These are phyloP conservation scores for Neodontobutis hainanensis DNA, from an alignment of 2,113 vertebrate species.

Conservation along the genomic window DNA sequence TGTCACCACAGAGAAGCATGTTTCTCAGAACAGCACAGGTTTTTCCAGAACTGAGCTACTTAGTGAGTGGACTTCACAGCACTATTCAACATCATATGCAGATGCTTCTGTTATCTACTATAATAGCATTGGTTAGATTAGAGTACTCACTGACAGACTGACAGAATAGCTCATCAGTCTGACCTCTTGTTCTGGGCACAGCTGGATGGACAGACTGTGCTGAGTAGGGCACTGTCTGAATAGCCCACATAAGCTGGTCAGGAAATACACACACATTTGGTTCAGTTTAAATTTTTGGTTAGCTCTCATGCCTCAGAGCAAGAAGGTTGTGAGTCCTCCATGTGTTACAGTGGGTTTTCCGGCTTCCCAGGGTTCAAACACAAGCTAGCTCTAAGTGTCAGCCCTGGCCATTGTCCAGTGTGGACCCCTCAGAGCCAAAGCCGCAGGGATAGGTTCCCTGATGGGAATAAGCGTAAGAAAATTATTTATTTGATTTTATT, in stretches of 20 bases:
- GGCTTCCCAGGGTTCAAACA: too few relatives aligned
- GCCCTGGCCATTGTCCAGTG: too few relatives aligned
- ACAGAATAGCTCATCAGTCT: conserved; percentile 35
- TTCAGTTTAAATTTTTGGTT: neutral
- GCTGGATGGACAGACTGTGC: conserved; percentile 58
- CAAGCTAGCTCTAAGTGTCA: too few relatives aligned
- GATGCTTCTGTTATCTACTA: neutral
- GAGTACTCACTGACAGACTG: neutral
- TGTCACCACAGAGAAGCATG: conserved; percentile 5
- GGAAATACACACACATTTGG: neutral
- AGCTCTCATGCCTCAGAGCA: too few relatives aligned
- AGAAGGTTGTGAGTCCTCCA: too few relatives aligned
- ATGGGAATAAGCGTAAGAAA: too few relatives aligned
- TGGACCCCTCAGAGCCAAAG: too few relatives aligned
- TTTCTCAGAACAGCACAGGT: conserved; percentile 1
- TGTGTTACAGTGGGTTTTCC: too few relatives aligned
- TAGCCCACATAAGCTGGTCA: conserved; percentile 44
- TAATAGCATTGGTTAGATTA: neutral
- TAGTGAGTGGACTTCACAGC: neutral
- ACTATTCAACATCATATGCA: neutral
- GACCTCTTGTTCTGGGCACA: conserved; percentile 64
- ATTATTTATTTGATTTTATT: too few relatives aligned
- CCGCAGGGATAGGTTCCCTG: too few relatives aligned
- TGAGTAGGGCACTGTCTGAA: conserved; percentile 47
- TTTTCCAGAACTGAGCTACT: conserved; percentile 7